Percentiles rank a stretch among this genome's conserved stretches.
Conservation (phyloP, 2,888 invertebrate species). For the Ramazzottius varieornatus region DNA sequence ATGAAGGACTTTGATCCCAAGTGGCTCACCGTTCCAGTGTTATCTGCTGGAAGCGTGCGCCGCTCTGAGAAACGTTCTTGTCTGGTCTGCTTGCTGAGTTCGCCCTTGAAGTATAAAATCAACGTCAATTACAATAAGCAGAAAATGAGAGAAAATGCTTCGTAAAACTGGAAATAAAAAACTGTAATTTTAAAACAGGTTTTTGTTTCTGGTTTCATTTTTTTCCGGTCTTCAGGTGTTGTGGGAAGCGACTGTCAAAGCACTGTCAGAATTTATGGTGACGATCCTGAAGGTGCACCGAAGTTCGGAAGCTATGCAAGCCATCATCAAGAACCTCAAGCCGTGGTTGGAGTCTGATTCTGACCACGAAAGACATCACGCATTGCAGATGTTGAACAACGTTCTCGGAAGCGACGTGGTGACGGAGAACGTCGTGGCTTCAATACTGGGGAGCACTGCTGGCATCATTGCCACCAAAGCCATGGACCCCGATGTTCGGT, state of each 20-base stretch:
- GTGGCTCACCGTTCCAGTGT: too few species aligned
- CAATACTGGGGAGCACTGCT: neutral
- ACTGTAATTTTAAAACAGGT: too few species aligned
- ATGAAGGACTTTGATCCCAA: too few species aligned
- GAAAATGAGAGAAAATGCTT: too few species aligned
- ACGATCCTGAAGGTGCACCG: neutral
- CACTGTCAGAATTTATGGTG: neutral
- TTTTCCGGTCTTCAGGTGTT: too few species aligned
- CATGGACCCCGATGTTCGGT: neutral
- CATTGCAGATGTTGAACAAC: neutral
- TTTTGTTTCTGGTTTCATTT: too few species aligned
- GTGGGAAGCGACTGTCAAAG: neutral
- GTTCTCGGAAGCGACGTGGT: neutral
- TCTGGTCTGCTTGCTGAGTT: too few species aligned
- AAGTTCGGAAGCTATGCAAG: neutral
- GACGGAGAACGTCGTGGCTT: neutral
- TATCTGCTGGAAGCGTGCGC: too few species aligned
- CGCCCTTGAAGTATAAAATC: too few species aligned
- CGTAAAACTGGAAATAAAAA: too few species aligned
- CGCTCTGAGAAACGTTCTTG: too few species aligned
- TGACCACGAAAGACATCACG: neutral
- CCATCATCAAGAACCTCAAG: neutral
- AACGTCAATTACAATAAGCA: too few species aligned
- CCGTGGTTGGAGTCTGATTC: conserved; percentile 1
- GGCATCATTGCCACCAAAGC: neutral